phyloP scores from a whole-genome alignment of 2,888 invertebrate genomes.

The Acanthoscelides obtectus region DNA sequence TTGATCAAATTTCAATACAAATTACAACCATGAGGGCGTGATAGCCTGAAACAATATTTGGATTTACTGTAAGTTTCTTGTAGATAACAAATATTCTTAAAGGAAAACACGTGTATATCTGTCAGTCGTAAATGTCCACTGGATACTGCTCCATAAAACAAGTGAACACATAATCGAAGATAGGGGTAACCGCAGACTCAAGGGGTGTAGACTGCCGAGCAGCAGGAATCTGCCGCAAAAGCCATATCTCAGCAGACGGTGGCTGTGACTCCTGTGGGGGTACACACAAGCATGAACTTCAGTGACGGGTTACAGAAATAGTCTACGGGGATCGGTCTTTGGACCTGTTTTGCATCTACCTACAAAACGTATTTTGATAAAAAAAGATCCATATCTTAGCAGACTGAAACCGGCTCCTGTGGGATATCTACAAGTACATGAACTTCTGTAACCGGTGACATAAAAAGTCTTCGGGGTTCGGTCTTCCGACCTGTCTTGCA shows the following conservation, averaged over 20 bases:
- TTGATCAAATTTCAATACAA: too few relatives aligned
- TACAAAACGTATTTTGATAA: too few relatives aligned
- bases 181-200: background rate
- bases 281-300: background rate
- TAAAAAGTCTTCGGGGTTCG: too few relatives aligned
- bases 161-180: background rate
- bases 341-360: too few relatives aligned
- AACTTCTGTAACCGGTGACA: too few relatives aligned
- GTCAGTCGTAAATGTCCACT: background rate
- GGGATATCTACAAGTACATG: too few relatives aligned
- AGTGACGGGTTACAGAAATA: background rate
- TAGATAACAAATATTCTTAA: background rate
- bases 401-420: too few relatives aligned
- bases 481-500: too few relatives aligned
- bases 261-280: background rate
- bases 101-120: background rate
- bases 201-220: background rate
- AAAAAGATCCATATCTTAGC: too few relatives aligned
- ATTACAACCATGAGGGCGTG: too few relatives aligned
- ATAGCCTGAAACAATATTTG: too few relatives aligned
- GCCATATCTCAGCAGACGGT: background rate
- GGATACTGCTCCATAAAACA: background rate
- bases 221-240: background rate
- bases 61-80: background rate
- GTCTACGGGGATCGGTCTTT: background rate